phyloP scores from a whole-genome alignment of 2,888 invertebrate genomes.

The Seladonia tumulorum region DNA sequence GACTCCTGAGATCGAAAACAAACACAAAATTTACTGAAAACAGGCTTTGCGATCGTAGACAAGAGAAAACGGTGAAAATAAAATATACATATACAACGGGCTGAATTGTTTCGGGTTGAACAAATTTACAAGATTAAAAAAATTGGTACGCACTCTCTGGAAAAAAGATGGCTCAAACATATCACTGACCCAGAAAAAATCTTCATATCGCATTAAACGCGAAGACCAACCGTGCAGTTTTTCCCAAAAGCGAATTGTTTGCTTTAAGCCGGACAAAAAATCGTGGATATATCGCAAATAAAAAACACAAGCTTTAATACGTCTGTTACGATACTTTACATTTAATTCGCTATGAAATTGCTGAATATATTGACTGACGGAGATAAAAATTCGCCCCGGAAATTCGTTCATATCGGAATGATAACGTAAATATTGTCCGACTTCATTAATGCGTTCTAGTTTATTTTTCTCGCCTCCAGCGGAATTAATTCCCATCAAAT shows the following conservation, averaged over 20 bases:
- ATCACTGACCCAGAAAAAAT: background rate
- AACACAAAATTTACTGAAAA: too few species aligned
- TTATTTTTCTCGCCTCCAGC: background rate
- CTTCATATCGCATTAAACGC: background rate
- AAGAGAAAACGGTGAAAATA: background rate
- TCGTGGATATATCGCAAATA: background rate
- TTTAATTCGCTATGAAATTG: background rate
- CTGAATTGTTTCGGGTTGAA: background rate
- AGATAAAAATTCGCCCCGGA: background rate
- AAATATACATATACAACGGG: background rate
- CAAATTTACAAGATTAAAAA: background rate
- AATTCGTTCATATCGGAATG: background rate
- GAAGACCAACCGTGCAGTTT: background rate
- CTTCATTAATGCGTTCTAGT: background rate
- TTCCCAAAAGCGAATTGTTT: background rate
- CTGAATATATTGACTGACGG: background rate
- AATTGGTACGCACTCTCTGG: background rate
- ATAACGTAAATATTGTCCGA: background rate
- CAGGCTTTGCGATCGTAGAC: background rate
- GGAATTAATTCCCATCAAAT: constrained; percentile 1
- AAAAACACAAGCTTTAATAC: too few species aligned
- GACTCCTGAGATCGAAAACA: too few species aligned
- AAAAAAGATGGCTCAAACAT: too few species aligned
- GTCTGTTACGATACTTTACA: background rate
- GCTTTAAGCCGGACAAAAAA: background rate